These are phyloP conservation scores for Erythrocercus mccallii DNA, from an alignment of 2,113 vertebrate genomes.

Conservation along the genomic window DNA sequence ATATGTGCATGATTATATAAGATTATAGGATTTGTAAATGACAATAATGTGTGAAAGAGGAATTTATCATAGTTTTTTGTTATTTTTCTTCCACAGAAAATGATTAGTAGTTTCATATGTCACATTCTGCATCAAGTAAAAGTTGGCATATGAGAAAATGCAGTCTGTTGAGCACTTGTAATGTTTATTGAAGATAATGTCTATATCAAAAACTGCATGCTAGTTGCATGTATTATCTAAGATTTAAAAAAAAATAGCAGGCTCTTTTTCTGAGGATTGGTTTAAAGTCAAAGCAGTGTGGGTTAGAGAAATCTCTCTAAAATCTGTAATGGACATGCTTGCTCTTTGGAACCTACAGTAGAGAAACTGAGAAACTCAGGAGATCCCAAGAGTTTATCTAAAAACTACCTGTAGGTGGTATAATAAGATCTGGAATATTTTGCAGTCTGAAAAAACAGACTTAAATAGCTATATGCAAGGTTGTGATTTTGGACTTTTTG, in stretches of 20 bases:
- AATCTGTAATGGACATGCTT: fast-evolving
- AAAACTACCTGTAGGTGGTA: slow-evolving; percentile 62
- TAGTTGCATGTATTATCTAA: neutral
- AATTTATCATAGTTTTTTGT: neutral
- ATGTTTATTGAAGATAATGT: neutral
- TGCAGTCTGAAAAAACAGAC: neutral
- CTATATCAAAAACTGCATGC: neutral
- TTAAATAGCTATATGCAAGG: neutral
- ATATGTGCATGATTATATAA: neutral
- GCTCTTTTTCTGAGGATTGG: neutral
- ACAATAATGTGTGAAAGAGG: neutral
- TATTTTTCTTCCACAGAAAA: slow-evolving; percentile 9
- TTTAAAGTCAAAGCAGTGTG: neutral
- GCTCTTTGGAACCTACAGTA: neutral
- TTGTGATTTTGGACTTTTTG: neutral
- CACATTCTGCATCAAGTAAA: neutral
- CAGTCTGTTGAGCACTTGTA: neutral
- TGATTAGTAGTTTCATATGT: neutral
- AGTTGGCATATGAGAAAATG: neutral
- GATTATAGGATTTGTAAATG: slow-evolving; percentile 3
- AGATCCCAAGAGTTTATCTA: neutral
- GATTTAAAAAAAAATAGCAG: neutral
- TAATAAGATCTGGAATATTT: slow-evolving; percentile 55
- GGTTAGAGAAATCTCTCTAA: neutral
- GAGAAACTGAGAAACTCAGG: neutral